phyloP scores from a whole-genome alignment of 2,113 vertebrate species.

The Neolamprologus ventralis region DNA sequence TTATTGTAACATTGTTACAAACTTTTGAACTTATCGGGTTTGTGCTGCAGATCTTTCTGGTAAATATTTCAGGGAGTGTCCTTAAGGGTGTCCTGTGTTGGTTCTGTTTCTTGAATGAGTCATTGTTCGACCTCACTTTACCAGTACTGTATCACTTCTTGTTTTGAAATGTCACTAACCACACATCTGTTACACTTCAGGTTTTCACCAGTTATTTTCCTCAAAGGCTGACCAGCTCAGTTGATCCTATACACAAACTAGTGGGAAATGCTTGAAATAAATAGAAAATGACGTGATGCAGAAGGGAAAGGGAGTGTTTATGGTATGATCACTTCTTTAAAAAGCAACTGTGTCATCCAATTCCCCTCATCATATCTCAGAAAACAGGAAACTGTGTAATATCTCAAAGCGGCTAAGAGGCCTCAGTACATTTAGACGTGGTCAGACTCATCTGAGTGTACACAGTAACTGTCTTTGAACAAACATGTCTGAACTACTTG shows the following conservation, averaged over 20 bases:
- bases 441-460: fast-evolving
- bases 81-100: not conserved
- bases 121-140: not conserved
- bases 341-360: not conserved
- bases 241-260: not conserved
- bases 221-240: not conserved
- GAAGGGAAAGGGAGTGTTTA: not conserved
- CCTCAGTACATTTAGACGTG: not conserved
- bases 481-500: not conserved
- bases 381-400: not conserved
- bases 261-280: not conserved
- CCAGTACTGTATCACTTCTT: not conserved
- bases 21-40: not conserved
- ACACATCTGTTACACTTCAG: not conserved
- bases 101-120: not conserved
- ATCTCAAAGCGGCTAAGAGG: not conserved
- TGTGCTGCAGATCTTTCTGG: fast-evolving
- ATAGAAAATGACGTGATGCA: not conserved
- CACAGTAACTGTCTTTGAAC: fast-evolving
- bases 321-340: not conserved
- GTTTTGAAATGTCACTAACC: not conserved
- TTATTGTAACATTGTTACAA: not conserved
- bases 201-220: not conserved
- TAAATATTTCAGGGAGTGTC: not conserved
- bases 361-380: not conserved